phyloP scores from a whole-genome alignment of 2,797 vertebrate genomes.

The Fringilla coelebs region DNA sequence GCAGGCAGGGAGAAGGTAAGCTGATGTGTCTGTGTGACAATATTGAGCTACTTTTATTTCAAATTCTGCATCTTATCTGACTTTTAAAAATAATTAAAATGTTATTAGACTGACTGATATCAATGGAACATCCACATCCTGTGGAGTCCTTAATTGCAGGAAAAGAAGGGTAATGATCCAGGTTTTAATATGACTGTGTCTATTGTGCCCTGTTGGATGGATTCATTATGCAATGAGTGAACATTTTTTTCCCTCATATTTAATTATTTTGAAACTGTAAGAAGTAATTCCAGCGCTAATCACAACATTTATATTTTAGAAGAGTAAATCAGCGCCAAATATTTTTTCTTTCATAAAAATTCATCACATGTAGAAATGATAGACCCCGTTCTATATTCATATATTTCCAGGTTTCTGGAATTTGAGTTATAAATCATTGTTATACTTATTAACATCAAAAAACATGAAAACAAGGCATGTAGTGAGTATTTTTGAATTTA shows the following conservation, averaged over 20 bases:
- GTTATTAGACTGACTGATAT: constrained; percentile 55
- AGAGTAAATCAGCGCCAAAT: neutral
- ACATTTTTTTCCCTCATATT: constrained; percentile 10
- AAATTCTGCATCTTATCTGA: constrained; percentile 29
- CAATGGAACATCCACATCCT: constrained; percentile 49
- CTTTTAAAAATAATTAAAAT: constrained; percentile 57
- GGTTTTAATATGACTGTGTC: constrained; percentile 56
- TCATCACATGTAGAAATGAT: neutral
- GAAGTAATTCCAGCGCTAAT: constrained; percentile 10
- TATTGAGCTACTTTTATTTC: constrained; percentile 22
- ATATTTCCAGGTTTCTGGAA: neutral
- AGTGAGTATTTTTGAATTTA: neutral
- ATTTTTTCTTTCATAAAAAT: neutral
- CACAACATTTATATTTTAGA: neutral
- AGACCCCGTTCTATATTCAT: neutral
- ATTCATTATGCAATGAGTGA: constrained; percentile 48
- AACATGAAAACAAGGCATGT: neutral
- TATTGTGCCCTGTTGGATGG: constrained; percentile 44
- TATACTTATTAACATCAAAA: neutral
- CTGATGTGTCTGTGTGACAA: neutral
- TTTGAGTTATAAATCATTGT: neutral
- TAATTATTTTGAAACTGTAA: constrained; percentile 46
- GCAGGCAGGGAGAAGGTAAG: constrained; percentile 15
- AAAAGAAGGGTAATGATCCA: constrained; percentile 64
- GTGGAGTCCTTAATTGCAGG: constrained; percentile 57